phyloP scores from a whole-genome alignment of 2,888 invertebrate species.

The Apotomis turbidana region DNA sequence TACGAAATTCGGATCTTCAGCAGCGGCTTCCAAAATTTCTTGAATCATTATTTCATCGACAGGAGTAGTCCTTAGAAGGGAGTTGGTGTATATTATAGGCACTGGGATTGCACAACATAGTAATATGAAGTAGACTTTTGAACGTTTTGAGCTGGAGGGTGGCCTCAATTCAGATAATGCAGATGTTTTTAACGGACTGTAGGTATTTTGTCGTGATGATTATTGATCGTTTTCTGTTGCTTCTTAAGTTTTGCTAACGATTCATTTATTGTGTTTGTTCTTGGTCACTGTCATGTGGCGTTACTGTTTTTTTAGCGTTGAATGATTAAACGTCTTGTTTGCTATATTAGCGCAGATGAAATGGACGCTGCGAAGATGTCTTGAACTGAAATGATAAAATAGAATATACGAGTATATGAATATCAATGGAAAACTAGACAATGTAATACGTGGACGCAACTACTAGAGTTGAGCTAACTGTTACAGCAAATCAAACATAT shows the following conservation, averaged over 20 bases:
- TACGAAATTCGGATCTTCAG: conserved; percentile 13
- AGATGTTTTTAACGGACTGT: background rate
- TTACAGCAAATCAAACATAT: no score
- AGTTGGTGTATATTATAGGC: conserved; percentile 21
- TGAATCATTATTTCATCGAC: conserved; percentile 12
- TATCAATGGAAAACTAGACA: background rate
- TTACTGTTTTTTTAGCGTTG: background rate
- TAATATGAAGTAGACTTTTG: conserved; percentile 16
- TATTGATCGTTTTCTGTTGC: background rate
- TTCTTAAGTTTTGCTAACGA: background rate
- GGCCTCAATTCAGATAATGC: background rate
- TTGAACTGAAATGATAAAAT: conserved; percentile 20
- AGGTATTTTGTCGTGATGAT: conserved; percentile 13
- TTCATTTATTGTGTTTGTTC: background rate
- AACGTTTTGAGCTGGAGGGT: background rate
- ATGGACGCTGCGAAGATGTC: background rate
- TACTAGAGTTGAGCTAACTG: background rate
- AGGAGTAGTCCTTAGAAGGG: background rate
- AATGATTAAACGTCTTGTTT: background rate
- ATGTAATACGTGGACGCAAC: background rate
- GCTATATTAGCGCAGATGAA: background rate
- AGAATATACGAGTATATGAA: background rate
- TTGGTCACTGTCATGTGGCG: background rate
- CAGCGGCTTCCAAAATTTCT: conserved; percentile 7
- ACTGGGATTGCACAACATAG: conserved; percentile 23